These are phyloP conservation scores for Chlorodrepanis virens DNA, from an alignment of 2,113 vertebrate genomes.

Conservation along the genomic window DNA sequence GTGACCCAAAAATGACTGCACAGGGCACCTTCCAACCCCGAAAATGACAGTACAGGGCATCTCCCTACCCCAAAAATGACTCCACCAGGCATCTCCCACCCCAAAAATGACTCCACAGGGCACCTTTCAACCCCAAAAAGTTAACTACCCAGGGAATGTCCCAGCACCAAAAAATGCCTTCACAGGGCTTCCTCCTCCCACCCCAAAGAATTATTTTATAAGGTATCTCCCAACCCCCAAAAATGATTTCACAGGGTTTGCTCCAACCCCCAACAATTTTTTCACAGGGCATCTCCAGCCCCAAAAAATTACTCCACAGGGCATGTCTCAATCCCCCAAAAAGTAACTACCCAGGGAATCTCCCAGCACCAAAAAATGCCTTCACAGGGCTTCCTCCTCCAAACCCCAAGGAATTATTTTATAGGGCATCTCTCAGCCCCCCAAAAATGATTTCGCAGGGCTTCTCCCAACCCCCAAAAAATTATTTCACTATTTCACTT, in stretches of 20 bases:
- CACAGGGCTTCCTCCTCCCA: neutral
- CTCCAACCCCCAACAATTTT: too few species aligned
- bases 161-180: too few species aligned
- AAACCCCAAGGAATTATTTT: neutral
- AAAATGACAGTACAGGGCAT: rapidly evolving
- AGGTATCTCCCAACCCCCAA: too few species aligned
- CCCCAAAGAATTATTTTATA: too few species aligned
- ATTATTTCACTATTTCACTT: too few species aligned
- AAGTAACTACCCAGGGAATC: neutral
- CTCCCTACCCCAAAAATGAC: neutral
- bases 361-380: neutral
- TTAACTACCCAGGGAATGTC: too few species aligned
- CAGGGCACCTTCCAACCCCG: neutral
- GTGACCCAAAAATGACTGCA: rapidly evolving
- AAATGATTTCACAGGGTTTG: too few species aligned
- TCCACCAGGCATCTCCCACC: neutral
- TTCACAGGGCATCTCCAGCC: too few species aligned
- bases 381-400: neutral
- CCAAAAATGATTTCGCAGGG: too few species aligned
- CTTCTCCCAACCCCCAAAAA: neutral
- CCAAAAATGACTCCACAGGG: too few species aligned
- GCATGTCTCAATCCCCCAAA: neutral
- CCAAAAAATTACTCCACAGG: neutral
- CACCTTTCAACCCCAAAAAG: too few species aligned
- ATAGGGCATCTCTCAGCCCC: neutral